phyloP scores from a whole-genome alignment of 1,140 invertebrate genomes.

The Aethina tumida region DNA sequence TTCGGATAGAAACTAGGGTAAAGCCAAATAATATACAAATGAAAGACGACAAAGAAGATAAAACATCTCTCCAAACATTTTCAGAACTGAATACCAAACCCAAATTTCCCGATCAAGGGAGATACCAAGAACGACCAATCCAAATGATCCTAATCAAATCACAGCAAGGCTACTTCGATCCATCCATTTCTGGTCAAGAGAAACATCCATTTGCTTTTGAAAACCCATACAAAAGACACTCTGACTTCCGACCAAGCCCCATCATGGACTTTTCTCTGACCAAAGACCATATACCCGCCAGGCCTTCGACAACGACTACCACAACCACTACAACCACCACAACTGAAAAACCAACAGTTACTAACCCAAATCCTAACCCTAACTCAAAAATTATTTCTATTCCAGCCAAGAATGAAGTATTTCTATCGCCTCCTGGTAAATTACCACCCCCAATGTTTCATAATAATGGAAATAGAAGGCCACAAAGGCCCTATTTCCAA shows the following conservation, averaged over 20 bases:
- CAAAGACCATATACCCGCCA: neutral
- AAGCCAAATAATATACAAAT: conserved; percentile 47
- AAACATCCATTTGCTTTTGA: neutral
- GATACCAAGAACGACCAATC: conserved; percentile 3
- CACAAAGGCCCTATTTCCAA: conserved; percentile 3
- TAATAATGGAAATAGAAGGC: too few relatives aligned
- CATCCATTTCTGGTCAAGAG: neutral
- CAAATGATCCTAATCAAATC: conserved; percentile 8
- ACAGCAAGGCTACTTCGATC: conserved; percentile 6
- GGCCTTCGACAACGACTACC: conserved; percentile 5
- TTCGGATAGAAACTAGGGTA: conserved; percentile 59
- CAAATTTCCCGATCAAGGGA: conserved; percentile 12
- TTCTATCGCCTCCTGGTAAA: too few relatives aligned
- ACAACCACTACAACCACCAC: conserved; percentile 4
- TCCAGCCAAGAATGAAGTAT: too few relatives aligned
- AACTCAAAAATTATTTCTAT: too few relatives aligned
- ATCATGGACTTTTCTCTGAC: neutral
- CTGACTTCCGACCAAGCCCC: conserved; percentile 8
- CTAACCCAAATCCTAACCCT: conserved; percentile 5
- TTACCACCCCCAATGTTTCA: too few relatives aligned
- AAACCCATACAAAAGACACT: neutral
- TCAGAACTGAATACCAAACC: conserved; percentile 18
- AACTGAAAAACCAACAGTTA: conserved; percentile 7
- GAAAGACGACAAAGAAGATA: conserved; percentile 17
- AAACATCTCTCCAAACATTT: conserved; percentile 23